These are phyloP conservation scores for Neoscelio sp. DNA, from an alignment of 2,888 invertebrate species.

Conservation along the genomic window DNA sequence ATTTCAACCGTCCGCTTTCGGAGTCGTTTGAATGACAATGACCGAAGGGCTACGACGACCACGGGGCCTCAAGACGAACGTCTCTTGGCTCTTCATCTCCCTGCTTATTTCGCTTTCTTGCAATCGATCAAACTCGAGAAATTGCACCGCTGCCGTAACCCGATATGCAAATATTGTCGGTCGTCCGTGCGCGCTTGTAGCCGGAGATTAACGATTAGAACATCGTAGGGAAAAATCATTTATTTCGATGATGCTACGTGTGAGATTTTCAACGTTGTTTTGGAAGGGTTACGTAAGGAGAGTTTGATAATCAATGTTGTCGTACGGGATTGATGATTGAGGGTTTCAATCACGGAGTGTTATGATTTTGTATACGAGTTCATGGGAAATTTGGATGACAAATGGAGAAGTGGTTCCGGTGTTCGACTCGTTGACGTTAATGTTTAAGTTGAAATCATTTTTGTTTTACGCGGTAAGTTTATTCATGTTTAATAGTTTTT, in stretches of 20 bases:
- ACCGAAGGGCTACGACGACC: conserved; percentile 60
- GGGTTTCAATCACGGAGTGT: no score
- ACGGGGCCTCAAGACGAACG: conserved; percentile 70
- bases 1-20: conserved; percentile 80
- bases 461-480: no score
- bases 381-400: no score
- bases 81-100: conserved; percentile 47
- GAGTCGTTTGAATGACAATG: conserved; percentile 81
- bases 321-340: conserved; percentile 14
- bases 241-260: conserved; percentile 52
- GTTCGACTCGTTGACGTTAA: no score
- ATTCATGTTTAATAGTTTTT: no score
- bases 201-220: conserved; percentile 79
- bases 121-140: conserved; percentile 72
- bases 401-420: no score
- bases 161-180: conserved; percentile 82
- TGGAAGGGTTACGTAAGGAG: conserved; percentile 55
- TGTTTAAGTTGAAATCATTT: no score
- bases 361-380: no score
- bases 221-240: conserved; percentile 50
- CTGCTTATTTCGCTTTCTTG: conserved; percentile 44
- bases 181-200: conserved; percentile 73
- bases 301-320: conserved; percentile 10
- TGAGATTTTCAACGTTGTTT: conserved; percentile 58
- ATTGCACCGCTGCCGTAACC: conserved; percentile 74